Evolutionary conservation across 2,797 vertebrate species (phyloP).

Genomic region (Acanthiza pusilla): DNA sequence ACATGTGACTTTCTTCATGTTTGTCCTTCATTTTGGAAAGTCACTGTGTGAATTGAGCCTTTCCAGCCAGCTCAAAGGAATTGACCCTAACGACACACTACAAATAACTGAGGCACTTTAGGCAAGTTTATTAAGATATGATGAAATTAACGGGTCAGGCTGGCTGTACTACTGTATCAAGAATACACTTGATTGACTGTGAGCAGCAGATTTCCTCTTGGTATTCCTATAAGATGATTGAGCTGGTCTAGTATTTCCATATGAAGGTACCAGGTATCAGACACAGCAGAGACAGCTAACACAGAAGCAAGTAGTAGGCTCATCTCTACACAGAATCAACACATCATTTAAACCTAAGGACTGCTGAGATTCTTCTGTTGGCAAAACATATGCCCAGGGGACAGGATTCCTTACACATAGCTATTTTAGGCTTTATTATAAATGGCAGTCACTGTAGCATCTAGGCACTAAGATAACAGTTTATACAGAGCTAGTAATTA

Average conservation of each 20-base stretch:
- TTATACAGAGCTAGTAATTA: conserved; percentile 3
- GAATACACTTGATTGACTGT: not conserved
- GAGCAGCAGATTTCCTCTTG: not conserved
- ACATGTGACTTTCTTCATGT: not conserved
- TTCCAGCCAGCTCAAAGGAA: not conserved
- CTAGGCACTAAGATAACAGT: conserved; percentile 53
- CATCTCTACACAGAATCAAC: not conserved
- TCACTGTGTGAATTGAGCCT: not conserved
- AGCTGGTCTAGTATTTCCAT: not conserved
- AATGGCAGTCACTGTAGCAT: conserved; percentile 61
- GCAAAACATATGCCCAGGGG: not conserved
- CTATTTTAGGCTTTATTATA: not conserved
- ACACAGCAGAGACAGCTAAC: not conserved
- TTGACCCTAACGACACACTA: not conserved
- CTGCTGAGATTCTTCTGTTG: not conserved
- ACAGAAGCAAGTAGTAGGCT: not conserved
- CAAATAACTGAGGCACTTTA: conserved; percentile 61
- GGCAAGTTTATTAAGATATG: not conserved
- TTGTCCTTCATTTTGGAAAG: not conserved
- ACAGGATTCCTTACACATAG: not conserved
- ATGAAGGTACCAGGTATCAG: not conserved
- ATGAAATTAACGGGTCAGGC: not conserved
- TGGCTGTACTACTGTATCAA: not conserved
- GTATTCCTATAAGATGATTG: not conserved
- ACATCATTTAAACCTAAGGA: not conserved